Conservation (phyloP, 2,888 invertebrate genomes). For the Philonicus albiceps region DNA sequence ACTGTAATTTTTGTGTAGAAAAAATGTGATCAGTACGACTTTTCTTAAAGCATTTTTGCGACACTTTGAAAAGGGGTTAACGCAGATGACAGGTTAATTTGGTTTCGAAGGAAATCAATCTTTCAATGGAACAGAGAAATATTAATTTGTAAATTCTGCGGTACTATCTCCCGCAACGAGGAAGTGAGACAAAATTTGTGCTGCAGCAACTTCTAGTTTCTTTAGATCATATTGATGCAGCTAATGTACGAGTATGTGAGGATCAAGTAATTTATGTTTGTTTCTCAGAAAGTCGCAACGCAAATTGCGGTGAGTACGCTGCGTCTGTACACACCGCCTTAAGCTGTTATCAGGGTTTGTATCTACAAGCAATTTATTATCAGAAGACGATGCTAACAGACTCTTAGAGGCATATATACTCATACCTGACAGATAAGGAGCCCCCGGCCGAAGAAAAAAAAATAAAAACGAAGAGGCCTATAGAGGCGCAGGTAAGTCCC, state of each 20-base stretch:
- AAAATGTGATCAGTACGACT: no score
- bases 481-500: neutral
- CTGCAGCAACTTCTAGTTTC: neutral
- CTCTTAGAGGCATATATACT: slow-evolving; percentile 35
- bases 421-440: slow-evolving; percentile 25
- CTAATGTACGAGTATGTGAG: neutral
- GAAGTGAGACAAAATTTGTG: slow-evolving; percentile 13
- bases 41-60: no score
- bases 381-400: slow-evolving; percentile 44
- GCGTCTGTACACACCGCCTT: slow-evolving; percentile 36
- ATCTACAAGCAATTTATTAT: slow-evolving; percentile 48
- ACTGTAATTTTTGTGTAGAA: no score
- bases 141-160: neutral
- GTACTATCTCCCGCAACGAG: neutral
- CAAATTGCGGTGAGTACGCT: slow-evolving; percentile 24
- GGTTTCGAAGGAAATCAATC: neutral
- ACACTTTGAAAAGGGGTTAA: no score
- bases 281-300: neutral
- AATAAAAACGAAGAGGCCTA: neutral
- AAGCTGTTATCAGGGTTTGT: slow-evolving; percentile 44
- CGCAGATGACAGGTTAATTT: no score
- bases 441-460: neutral
- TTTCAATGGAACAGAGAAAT: neutral
- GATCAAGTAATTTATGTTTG: neutral
- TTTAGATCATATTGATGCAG: neutral